Evolutionary conservation across 2,888 invertebrate species (phyloP), one percentile per base, ranked within the genome.

Genomic region (Tetranychus piercei): DNA sequence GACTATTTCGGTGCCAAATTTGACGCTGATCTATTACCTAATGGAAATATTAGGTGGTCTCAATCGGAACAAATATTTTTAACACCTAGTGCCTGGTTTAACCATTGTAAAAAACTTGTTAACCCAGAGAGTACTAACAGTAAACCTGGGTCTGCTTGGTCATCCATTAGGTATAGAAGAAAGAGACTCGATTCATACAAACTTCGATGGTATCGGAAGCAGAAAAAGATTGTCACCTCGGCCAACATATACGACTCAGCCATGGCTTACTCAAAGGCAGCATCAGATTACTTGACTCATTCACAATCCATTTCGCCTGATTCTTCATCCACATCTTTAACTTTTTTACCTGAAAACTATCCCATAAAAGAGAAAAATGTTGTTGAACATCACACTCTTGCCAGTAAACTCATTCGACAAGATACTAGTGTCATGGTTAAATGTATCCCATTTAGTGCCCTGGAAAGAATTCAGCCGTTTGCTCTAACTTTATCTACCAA

Each of bases 61-160:
- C 90, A 90, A 81, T 34, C 34, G 3, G 34, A 34, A 34, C 77
- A 77, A n/a, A 87, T 91, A 80, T 94, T 92, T 82, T 88, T 90
- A 77, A 91, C 92, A 1, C 93, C 93, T 2, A 92, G 91, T 79
- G 91, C 93, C 1, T 94, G 93, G 93, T 93, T 92, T 0, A 90
- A 91, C 82, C 90, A 92, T 81, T 93, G 93, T 81, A 93, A 93
- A 81, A 87, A 91, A 78, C 90, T 92, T 75, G 90, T 93, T 73
- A 92, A 93, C 83, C 34, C 34, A 34, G 90, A 90, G 77, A 76
- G n/a, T 64, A 77, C 71, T 18, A 64, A 45, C 44, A 44, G 45
- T 45, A 92, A 92, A 82, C 90, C 92, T 80, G 92, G 92, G 1
- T 93, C 92, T 84, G 93, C 93, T 1, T 93, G 94, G 93, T 92